Percentiles rank a stretch among this genome's conserved stretches.
Conservation (phyloP, 35 echinoderm and acorn worm genomes). For the Hemicentrotus pulcherrimus region DNA sequence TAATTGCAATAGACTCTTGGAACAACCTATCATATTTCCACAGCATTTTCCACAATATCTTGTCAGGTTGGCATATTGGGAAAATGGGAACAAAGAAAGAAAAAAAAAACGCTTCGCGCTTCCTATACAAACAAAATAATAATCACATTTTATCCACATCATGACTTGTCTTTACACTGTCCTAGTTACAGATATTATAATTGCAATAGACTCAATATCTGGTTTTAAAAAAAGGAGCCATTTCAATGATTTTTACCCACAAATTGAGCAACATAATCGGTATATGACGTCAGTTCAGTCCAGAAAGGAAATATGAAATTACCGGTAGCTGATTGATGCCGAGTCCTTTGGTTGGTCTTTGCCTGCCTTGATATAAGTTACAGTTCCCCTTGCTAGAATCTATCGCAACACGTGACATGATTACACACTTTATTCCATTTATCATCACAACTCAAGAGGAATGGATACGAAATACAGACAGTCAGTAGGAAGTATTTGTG, state of each 20-base stretch:
- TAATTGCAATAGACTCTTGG: not conserved
- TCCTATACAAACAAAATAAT: not conserved
- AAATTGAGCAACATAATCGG: not conserved
- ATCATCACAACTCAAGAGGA: not conserved
- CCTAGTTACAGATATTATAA: not conserved
- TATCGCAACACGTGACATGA: not conserved
- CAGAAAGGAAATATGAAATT: slow-evolving; percentile 19
- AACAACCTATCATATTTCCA: not conserved
- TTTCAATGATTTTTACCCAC: not conserved
- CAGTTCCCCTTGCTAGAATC: not conserved
- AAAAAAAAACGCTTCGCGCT: not conserved
- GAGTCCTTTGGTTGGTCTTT: not conserved
- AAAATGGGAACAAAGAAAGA: not conserved
- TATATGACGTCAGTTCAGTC: not conserved
- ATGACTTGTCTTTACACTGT: not conserved
- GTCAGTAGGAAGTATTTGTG: not conserved
- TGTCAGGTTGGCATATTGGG: not conserved
- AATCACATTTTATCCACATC: not conserved
- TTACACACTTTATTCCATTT: not conserved
- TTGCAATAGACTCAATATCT: not conserved
- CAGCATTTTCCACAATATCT: not conserved
- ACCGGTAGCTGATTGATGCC: not conserved
- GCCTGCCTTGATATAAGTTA: not conserved
- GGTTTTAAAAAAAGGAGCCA: not conserved
- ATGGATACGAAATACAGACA: not conserved